A percentile compares a stretch with the other conserved stretches of the same genome.
phyloP scores from a whole-genome alignment of 1,140 invertebrate genomes.

The Drosophila repletoides region DNA sequence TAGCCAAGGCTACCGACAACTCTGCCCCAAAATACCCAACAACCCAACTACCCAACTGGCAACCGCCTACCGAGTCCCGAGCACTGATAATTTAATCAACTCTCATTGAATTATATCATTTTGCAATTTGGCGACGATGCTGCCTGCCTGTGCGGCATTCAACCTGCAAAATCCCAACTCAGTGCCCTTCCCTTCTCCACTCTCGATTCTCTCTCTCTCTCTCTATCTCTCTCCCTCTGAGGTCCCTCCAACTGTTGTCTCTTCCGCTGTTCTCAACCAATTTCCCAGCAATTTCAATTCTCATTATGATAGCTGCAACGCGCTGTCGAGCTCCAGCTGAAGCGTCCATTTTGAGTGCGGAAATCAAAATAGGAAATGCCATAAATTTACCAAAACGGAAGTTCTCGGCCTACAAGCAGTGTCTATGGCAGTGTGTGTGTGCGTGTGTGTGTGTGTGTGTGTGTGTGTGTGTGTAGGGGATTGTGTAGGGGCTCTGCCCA shows the following conservation, averaged over 20 bases:
- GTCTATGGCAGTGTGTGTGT: neutral
- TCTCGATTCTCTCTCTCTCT: neutral
- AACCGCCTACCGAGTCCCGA: too few relatives aligned
- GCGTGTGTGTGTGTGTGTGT: neutral
- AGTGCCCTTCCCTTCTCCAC: too few relatives aligned
- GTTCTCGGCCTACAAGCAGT: constrained; percentile 16
- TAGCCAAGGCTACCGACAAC: too few relatives aligned
- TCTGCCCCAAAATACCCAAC: too few relatives aligned
- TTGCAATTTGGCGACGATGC: constrained; percentile 65
- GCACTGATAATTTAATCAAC: constrained; percentile 76
- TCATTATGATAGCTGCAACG: constrained; percentile 65
- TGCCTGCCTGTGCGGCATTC: constrained; percentile 12
- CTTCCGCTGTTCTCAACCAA: too few relatives aligned
- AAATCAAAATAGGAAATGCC: constrained; percentile 78
- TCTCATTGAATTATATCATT: constrained; percentile 80
- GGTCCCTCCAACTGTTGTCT: too few relatives aligned
- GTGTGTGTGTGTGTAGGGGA: neutral
- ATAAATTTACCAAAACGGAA: constrained; percentile 73
- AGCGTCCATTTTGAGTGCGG: constrained; percentile 68
- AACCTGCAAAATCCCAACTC: neutral
- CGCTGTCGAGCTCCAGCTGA: constrained; percentile 33
- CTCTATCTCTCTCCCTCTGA: constrained; percentile 1
- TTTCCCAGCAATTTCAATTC: constrained; percentile 59
- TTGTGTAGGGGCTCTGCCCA: neutral
- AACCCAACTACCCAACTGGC: constrained; percentile 4